A percentile compares a stretch with the other conserved stretches of the same genome.
Conservation (phyloP, 2,888 invertebrate species). For the Bombylius major region DNA sequence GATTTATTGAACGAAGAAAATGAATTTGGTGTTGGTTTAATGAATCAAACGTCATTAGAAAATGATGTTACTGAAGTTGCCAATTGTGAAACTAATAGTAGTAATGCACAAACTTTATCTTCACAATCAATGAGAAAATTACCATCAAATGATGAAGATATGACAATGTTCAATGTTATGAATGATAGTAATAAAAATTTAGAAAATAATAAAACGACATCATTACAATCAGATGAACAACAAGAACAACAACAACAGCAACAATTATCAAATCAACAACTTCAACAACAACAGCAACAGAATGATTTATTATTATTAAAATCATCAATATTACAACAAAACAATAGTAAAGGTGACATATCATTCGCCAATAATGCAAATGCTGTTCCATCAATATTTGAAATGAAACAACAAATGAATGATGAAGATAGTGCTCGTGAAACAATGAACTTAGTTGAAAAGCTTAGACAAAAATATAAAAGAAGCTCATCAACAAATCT, state of each 20-base stretch:
- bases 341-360: neutral
- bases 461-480: conserved; percentile 62
- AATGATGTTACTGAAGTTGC: no score
- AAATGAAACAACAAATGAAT: conserved; percentile 16
- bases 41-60: no score
- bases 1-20: no score
- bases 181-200: neutral
- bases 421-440: conserved; percentile 67
- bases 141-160: no score
- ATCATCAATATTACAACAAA: neutral
- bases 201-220: neutral
- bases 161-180: no score
- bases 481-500: conserved; percentile 43
- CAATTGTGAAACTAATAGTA: no score
- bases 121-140: no score
- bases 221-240: conserved; percentile 4
- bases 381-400: conserved; percentile 7
- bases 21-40: no score
- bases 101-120: no score
- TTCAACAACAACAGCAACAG: conserved; percentile 14
- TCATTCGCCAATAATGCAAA: conserved; percentile 1
- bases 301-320: neutral
- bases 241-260: conserved; percentile 15
- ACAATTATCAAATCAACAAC: conserved; percentile 3
- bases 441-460: conserved; percentile 72